These are phyloP conservation scores for Engraulis encrasicolus DNA, from an alignment of 2,113 vertebrate species.

Conservation along the genomic window DNA sequence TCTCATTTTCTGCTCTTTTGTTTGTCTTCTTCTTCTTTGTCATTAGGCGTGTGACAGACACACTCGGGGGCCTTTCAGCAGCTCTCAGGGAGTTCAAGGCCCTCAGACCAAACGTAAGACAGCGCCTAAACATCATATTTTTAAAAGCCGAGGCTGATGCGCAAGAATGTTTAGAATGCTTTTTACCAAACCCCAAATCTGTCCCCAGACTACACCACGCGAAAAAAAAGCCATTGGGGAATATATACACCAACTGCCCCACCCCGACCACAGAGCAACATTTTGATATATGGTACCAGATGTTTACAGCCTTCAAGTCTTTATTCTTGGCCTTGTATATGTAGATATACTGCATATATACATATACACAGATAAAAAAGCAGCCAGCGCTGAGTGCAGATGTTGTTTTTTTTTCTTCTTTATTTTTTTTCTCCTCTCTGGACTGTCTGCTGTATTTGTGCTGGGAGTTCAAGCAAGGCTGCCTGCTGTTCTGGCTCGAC, in stretches of 20 bases:
- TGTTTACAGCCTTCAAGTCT: background rate
- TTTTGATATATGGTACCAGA: constrained; percentile 14
- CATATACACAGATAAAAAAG: background rate
- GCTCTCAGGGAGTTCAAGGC: background rate
- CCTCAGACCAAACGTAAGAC: background rate
- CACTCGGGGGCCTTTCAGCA: background rate
- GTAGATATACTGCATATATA: background rate
- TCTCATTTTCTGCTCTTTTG: too few relatives aligned
- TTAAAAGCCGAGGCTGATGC: background rate
- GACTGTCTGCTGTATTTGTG: background rate
- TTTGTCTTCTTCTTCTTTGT: background rate
- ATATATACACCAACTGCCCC: background rate
- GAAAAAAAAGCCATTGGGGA: background rate
- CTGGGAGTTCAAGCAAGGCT: background rate
- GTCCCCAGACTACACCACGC: background rate
- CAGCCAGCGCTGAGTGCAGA: background rate
- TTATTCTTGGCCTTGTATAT: background rate
- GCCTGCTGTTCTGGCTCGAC: background rate
- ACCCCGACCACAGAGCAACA: constrained; percentile 4
- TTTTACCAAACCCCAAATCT: background rate
- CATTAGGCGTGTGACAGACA: background rate
- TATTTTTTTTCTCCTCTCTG: background rate
- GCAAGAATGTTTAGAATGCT: background rate
- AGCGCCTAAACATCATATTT: background rate
- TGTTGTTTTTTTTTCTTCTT: background rate